These are phyloP conservation scores for Calliopum simillimum DNA, from an alignment of 2,888 invertebrate genomes.

Conservation along the genomic window DNA sequence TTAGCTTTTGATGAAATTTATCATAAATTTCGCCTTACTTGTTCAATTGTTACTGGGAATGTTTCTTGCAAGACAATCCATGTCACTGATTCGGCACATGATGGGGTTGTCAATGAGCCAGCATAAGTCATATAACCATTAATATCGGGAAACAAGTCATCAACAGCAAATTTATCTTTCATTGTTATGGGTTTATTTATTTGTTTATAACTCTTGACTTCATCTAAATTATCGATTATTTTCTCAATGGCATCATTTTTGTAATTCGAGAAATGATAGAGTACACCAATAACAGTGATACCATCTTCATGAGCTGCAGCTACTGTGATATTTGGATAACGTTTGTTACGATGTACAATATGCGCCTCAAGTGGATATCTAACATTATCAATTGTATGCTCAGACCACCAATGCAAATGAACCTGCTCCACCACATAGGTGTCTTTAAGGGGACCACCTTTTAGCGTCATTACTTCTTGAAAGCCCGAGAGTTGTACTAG, in stretches of 20 bases:
- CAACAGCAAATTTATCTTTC: conserved; percentile 53
- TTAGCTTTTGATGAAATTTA: not conserved
- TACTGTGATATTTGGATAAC: conserved; percentile 68
- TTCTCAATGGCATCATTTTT: conserved; percentile 58
- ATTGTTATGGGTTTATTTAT: conserved; percentile 54
- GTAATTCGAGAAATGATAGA: conserved; percentile 70
- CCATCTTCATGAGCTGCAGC: conserved; percentile 71
- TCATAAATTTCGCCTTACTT: conserved; percentile 60
- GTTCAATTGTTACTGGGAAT: conserved; percentile 69
- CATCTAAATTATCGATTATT: conserved; percentile 56
- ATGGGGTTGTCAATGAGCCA: conserved; percentile 82
- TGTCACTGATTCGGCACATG: conserved; percentile 78
- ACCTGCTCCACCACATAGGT: conserved; percentile 77
- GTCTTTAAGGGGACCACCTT: conserved; percentile 69
- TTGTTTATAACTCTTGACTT: conserved; percentile 53
- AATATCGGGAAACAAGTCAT: conserved; percentile 70
- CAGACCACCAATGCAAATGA: conserved; percentile 88
- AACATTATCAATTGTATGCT: conserved; percentile 79
- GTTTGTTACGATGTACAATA: conserved; percentile 73
- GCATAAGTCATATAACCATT: conserved; percentile 74
- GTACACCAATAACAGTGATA: conserved; percentile 74
- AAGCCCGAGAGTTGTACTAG: conserved; percentile 60
- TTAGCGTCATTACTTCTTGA: conserved; percentile 56
- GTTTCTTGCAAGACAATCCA: conserved; percentile 76
- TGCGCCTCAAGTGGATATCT: conserved; percentile 76